Percentiles rank a stretch among this genome's conserved stretches.
phyloP scores from a whole-genome alignment of 2,888 invertebrate genomes.

The Drosophila koepferae region DNA sequence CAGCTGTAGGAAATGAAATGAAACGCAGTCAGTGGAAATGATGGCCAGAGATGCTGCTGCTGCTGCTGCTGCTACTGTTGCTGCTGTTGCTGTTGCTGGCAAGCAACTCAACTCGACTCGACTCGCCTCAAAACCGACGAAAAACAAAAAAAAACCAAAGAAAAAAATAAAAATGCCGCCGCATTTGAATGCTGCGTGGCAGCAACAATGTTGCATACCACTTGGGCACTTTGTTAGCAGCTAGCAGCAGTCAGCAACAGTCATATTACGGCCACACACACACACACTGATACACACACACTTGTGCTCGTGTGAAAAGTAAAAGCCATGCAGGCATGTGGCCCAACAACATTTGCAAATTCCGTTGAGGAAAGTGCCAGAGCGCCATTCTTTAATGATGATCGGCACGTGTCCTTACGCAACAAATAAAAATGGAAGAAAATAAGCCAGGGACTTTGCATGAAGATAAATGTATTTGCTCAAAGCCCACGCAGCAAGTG shows the following conservation, averaged over 20 bases:
- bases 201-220: constrained; percentile 80
- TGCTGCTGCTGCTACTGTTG: not conserved
- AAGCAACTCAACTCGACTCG: constrained; percentile 46
- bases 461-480: not conserved
- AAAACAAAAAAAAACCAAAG: constrained; percentile 33
- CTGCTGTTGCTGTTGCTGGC: constrained; percentile 5
- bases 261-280: constrained; percentile 50
- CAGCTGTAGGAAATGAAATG: constrained; percentile 55
- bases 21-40: constrained; percentile 79
- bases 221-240: constrained; percentile 78
- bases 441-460: not conserved
- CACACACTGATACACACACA: constrained; percentile 9
- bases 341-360: constrained; percentile 52
- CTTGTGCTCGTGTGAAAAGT: constrained; percentile 52
- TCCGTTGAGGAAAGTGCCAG: constrained; percentile 74
- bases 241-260: constrained; percentile 57
- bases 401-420: constrained; percentile 70
- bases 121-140: constrained; percentile 34
- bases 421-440: not conserved
- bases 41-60: constrained; percentile 52
- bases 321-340: constrained; percentile 70
- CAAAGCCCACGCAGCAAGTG: not conserved
- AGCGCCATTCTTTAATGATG: constrained; percentile 73
- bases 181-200: constrained; percentile 77
- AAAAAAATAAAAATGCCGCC: constrained; percentile 67